These are phyloP conservation scores for Torymus auratus DNA, from an alignment of 2,888 invertebrate species.

Conservation along the genomic window DNA sequence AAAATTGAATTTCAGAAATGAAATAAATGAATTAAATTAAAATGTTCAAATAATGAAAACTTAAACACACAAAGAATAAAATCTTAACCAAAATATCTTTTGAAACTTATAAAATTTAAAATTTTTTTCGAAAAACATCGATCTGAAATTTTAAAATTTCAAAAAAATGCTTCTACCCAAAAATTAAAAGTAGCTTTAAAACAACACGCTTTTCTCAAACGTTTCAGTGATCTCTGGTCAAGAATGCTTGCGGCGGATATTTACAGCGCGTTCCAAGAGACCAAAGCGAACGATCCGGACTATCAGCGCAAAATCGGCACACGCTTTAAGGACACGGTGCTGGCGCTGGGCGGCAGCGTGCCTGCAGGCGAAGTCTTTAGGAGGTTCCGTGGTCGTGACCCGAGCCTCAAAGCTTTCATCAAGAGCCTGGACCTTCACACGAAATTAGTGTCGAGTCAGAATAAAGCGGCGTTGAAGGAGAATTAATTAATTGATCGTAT, in stretches of 20 bases:
- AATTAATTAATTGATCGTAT: no score
- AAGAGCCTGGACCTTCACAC: slow-evolving; percentile 78
- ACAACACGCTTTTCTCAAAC: background rate
- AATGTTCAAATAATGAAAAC: no score
- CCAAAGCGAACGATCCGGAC: slow-evolving; percentile 76
- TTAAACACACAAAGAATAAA: no score
- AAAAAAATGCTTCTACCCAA: no score
- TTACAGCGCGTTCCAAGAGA: slow-evolving; percentile 89
- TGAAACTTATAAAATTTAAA: no score
- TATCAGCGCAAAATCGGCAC: slow-evolving; percentile 81
- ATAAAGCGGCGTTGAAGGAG: no score
- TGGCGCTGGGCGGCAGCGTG: slow-evolving; percentile 89
- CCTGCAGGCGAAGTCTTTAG: slow-evolving; percentile 92
- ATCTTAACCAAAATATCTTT: no score
- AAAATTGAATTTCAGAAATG: no score
- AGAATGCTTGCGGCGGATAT: slow-evolving; percentile 93
- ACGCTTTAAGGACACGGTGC: slow-evolving; percentile 89
- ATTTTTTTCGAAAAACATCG: no score
- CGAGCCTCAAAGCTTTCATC: slow-evolving; percentile 89
- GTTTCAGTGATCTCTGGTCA: slow-evolving; percentile 88
- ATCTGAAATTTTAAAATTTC: no score
- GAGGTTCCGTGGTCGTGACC: slow-evolving; percentile 94
- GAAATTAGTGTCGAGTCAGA: slow-evolving; percentile 28
- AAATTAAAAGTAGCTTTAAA: no score
- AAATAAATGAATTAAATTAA: no score